These are phyloP conservation scores for Chrysolina americana DNA, from an alignment of 2,888 invertebrate species.

Conservation along the genomic window DNA sequence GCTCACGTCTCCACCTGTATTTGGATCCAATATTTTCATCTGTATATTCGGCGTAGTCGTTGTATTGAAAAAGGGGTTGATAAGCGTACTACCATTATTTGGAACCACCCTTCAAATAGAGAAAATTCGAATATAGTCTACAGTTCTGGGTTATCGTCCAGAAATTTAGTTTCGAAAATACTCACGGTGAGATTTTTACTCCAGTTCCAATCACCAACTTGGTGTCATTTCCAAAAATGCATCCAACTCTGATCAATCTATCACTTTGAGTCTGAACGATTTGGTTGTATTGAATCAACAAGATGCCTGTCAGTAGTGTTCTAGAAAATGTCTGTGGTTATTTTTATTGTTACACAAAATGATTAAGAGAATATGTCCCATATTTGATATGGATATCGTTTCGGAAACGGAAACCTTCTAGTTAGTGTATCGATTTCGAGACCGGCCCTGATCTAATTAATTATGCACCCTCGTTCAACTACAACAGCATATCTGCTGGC, in stretches of 20 bases:
- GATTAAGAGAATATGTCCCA: too few relatives aligned
- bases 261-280: conserved; percentile 90
- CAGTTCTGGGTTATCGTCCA: too few relatives aligned
- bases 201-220: conserved; percentile 74
- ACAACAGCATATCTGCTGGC: too few relatives aligned
- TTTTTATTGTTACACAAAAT: too few relatives aligned
- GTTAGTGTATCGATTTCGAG: too few relatives aligned
- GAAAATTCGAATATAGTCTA: neutral
- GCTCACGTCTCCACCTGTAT: conserved; percentile 73
- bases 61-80: conserved; percentile 66
- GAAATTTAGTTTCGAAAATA: conserved; percentile 1
- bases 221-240: conserved; percentile 75
- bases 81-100: conserved; percentile 70
- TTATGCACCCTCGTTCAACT: too few relatives aligned
- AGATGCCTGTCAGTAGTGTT: conserved; percentile 81
- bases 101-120: conserved; percentile 65
- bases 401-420: too few relatives aligned
- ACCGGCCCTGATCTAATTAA: too few relatives aligned
- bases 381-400: too few relatives aligned
- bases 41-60: conserved; percentile 71
- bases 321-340: conserved; percentile 67
- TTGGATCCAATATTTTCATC: conserved; percentile 75
- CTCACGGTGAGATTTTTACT: conserved; percentile 73
- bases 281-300: conserved; percentile 87
- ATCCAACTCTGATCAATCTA: conserved; percentile 84